phyloP scores from a whole-genome alignment of 2,888 invertebrate species.

The Nycteola revayana region DNA sequence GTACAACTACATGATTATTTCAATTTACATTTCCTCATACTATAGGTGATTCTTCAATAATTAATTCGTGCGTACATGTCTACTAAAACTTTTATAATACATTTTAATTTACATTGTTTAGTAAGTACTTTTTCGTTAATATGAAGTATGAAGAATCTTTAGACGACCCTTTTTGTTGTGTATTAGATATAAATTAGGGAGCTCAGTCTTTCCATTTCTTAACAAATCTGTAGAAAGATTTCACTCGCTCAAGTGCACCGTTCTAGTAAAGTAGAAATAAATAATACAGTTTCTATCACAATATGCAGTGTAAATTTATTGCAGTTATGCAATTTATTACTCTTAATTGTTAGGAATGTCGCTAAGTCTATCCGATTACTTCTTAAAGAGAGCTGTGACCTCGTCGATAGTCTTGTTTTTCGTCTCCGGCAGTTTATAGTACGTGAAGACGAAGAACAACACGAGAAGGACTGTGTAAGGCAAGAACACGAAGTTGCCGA shows the following conservation, averaged over 20 bases:
- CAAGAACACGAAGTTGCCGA: conserved; percentile 70
- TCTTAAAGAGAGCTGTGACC: conserved; percentile 75
- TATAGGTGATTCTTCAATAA: too few species aligned
- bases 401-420: conserved; percentile 77
- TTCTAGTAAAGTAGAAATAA: conserved; percentile 28
- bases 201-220: conserved; percentile 65
- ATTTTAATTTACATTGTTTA: conserved; percentile 10
- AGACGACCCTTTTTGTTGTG: conserved; percentile 19
- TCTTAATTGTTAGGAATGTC: conserved; percentile 51
- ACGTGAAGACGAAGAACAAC: conserved; percentile 71
- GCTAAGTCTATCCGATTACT: conserved; percentile 41
- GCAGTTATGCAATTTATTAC: too few species aligned
- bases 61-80: conserved; percentile 8
- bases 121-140: conserved; percentile 66
- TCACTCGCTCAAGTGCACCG: conserved; percentile 18
- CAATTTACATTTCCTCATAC: too few species aligned
- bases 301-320: conserved; percentile 53
- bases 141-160: conserved; percentile 43
- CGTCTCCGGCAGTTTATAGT: conserved; percentile 74
- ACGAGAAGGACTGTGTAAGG: conserved; percentile 70
- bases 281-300: conserved; percentile 46
- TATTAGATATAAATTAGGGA: conserved; percentile 37
- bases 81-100: conserved; percentile 19
- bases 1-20: too few species aligned
- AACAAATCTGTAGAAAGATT: conserved; percentile 41